phyloP scores from a whole-genome alignment of 2,113 vertebrate genomes.

The Percopsis transmontana region DNA sequence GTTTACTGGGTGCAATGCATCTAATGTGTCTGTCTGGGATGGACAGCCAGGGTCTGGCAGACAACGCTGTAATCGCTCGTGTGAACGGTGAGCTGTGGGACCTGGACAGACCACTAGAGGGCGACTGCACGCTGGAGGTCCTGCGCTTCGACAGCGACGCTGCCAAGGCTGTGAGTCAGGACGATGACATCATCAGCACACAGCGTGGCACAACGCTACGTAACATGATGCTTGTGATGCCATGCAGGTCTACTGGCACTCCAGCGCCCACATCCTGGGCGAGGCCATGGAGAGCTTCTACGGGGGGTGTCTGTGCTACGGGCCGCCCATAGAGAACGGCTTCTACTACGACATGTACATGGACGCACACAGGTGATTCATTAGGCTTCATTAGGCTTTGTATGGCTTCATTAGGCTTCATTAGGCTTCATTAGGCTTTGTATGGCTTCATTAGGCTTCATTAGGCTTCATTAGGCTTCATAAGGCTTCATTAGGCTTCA shows the following conservation, averaged over 20 bases:
- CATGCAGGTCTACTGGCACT: constrained; percentile 98
- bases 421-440: too few relatives aligned
- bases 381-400: neutral
- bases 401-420: neutral
- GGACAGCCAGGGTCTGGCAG: constrained; percentile 89
- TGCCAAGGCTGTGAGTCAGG: constrained; percentile 88
- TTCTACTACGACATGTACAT: constrained; percentile 99
- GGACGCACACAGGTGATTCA: constrained; percentile 86
- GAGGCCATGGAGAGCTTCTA: constrained; percentile 96
- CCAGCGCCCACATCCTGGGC: constrained; percentile 95
- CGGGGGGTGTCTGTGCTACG: constrained; percentile 96
- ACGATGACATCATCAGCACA: neutral
- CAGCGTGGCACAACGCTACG: too few relatives aligned
- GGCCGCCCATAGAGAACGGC: constrained; percentile 96
- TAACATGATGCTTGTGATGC: too few relatives aligned
- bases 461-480: too few relatives aligned
- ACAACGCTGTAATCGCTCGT: constrained; percentile 89
- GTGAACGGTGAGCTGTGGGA: constrained; percentile 93
- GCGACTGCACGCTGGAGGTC: constrained; percentile 87
- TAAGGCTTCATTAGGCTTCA: too few relatives aligned
- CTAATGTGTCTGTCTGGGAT: neutral
- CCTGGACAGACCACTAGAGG: constrained; percentile 90
- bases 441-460: too few relatives aligned
- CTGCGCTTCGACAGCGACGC: constrained; percentile 95
- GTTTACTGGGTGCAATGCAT: too few relatives aligned